Evolutionary conservation across 2,113 vertebrate genomes (phyloP), one percentile per base, ranked within the genome.

Genomic region (Pyrgilauda ruficollis): DNA sequence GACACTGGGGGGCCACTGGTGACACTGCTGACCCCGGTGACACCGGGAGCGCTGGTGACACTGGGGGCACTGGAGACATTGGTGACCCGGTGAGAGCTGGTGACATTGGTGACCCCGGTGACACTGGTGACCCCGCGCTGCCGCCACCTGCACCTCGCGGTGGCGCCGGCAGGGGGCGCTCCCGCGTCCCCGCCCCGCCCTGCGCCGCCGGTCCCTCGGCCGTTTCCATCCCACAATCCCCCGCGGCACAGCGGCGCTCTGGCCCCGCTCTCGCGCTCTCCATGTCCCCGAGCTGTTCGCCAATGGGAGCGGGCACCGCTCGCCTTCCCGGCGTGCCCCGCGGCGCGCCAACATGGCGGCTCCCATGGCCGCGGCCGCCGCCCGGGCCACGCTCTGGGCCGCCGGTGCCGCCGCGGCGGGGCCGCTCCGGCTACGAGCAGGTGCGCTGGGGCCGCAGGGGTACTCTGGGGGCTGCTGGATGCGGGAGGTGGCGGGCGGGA

Each of bases 131-230:
- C 66, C 27, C 24, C 20, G 12, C 7, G 15, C 21, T 6, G 31
- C 4, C 31, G 4, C 43, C n/a, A 15, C 37, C 37, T 10, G 46
- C 35, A 2, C 15, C 22, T 3, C 11, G 2, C 46, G 4, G 33
- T 12, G 18, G 0, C 1, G 6, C 91, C 89, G 3, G 15, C 63
- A 76, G 75, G 37, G 41, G 78, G 68, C 74, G 61, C 81, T 5
- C 24, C 33, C 4, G 6, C 16, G 2, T 11, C 4, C n/a, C 30
- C 24, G 9, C 10, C 16, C 49, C 11, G 7, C 15, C 41, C 21
- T 1, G 43, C 8, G 0, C 41, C 43, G 21, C 56, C 49, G 5
- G 11, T 9, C 3, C 27, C 39, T 2, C 4, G 3, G 24, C 50
- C 62, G 10, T 43, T 31, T n/a, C 41, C 11, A 37, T 19, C 69